Evolutionary conservation across 2,113 vertebrate genomes (phyloP).

Genomic region (Jaculus jaculus): DNA sequence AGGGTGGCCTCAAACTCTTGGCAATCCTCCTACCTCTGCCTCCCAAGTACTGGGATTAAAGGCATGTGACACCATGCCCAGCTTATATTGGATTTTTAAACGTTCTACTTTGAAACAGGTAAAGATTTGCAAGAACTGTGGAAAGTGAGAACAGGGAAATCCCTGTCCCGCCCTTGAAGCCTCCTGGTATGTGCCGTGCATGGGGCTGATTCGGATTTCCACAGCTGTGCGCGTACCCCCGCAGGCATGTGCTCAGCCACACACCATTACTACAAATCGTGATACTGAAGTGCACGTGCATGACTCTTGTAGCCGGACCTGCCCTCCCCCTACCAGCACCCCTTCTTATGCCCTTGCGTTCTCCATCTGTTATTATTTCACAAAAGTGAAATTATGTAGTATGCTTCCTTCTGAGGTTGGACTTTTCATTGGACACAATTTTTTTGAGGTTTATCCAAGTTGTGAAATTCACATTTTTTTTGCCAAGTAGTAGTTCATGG

Average conservation of each 20-base stretch:
- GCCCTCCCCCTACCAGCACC: not conserved
- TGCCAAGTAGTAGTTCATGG: not conserved
- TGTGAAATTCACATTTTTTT: not conserved
- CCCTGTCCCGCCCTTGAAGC: accelerated
- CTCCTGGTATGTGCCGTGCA: not conserved
- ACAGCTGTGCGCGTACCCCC: not conserved
- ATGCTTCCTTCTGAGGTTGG: not conserved
- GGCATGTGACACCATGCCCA: too few relatives aligned
- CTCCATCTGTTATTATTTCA: not conserved
- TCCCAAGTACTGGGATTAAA: too few relatives aligned
- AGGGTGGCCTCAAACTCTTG: too few relatives aligned
- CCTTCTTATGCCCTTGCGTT: not conserved
- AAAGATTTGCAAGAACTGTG: not conserved
- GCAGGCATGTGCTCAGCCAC: too few relatives aligned
- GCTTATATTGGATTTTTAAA: not conserved
- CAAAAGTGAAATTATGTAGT: not conserved
- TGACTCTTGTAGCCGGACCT: too few relatives aligned
- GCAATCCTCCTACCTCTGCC: too few relatives aligned
- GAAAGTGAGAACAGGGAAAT: not conserved
- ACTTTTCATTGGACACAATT: not conserved
- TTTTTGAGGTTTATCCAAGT: not conserved
- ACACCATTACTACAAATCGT: too few relatives aligned
- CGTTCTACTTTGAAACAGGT: not conserved
- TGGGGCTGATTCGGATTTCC: not conserved
- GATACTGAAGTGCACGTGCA: not conserved